Evolutionary conservation across 2,113 vertebrate species (phyloP), one percentile per base, ranked within the genome.

Genomic region (Catharus bicknelli): DNA sequence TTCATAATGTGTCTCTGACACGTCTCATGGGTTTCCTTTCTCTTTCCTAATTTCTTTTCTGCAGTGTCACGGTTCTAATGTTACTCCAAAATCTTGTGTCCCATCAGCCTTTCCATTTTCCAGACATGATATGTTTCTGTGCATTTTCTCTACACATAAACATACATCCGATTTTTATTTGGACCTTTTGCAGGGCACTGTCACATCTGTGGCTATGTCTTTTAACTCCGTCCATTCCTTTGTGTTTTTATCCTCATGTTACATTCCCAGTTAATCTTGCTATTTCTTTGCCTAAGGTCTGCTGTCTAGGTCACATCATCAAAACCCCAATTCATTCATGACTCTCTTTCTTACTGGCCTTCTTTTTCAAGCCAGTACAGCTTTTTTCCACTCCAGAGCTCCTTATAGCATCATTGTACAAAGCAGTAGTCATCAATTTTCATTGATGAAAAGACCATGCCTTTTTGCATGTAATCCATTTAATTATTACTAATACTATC

Each of bases 1-100:
- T 66, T 76, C 21, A 9, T 40, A 19, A 16, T 5, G 36, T 0
- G 0, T 58, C 58, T 83, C 53, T 67, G 61, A 66, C n/a, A 29
- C 23, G 3, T 55, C 32, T 81, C 13, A 42, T 32, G 51, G 6
- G 55, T 77, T 93, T 64, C 16, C 13, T 6, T 82, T 83, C 26
- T 54, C 30, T 78, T 64, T 88, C 30, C 13, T 42, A 30, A 42
- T 86, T 38, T 69, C 2, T 66, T 50, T 30, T 78, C 36, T 77
- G 68, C 21, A n/a, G 7, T 79, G 36, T 70, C 40, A 18, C 2
- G 2, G 3, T 64, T 86, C 16, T 62, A 8, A 58, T 26, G n/a
- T 86, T 81, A 55, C n/a, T 63, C 32, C 27, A 29, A 38, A 63
- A 57, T 22, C 55, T 55, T 81, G 10, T 64, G 22, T 43, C 17